A percentile compares a stretch with the other conserved stretches of the same genome.
These are phyloP conservation scores for Aphis craccivora DNA, from an alignment of 1,140 invertebrate species.

Conservation along the genomic window DNA sequence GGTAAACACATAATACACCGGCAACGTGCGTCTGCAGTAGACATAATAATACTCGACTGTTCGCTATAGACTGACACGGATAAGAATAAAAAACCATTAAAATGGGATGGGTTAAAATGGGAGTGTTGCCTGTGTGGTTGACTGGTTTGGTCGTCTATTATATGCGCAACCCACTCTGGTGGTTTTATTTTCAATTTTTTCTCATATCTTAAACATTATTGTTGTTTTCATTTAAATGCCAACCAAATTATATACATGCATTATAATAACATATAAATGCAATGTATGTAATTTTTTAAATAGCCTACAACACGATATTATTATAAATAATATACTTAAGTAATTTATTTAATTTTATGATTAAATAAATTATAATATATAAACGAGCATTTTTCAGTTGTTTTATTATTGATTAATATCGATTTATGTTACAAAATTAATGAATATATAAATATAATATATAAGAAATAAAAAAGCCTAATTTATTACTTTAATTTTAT, in stretches of 20 bases:
- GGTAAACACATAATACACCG: neutral
- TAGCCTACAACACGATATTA: neutral
- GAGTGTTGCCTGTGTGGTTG: slow-evolving; percentile 37
- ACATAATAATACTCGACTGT: slow-evolving; percentile 21
- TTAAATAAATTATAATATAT: neutral
- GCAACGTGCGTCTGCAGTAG: slow-evolving; percentile 26
- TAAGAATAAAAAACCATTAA: slow-evolving; percentile 34
- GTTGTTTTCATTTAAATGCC: slow-evolving; percentile 16
- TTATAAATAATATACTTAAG: neutral
- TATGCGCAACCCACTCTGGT: slow-evolving; percentile 43
- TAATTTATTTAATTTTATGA: neutral
- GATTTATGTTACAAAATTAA: neutral
- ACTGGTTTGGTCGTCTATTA: slow-evolving; percentile 30
- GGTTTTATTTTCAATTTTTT: slow-evolving; percentile 28
- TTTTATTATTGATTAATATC: neutral
- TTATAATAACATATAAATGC: neutral
- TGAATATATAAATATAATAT: neutral
- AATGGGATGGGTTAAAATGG: slow-evolving; percentile 44
- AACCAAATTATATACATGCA: neutral
- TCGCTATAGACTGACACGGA: slow-evolving; percentile 21
- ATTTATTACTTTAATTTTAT: neutral
- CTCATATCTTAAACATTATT: neutral
- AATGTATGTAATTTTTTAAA: neutral
- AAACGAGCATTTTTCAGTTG: neutral
- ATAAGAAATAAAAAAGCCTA: neutral